Base-by-base conservation (phyloP, 1,140 invertebrate species). In the Bombus turneri region DNA sequence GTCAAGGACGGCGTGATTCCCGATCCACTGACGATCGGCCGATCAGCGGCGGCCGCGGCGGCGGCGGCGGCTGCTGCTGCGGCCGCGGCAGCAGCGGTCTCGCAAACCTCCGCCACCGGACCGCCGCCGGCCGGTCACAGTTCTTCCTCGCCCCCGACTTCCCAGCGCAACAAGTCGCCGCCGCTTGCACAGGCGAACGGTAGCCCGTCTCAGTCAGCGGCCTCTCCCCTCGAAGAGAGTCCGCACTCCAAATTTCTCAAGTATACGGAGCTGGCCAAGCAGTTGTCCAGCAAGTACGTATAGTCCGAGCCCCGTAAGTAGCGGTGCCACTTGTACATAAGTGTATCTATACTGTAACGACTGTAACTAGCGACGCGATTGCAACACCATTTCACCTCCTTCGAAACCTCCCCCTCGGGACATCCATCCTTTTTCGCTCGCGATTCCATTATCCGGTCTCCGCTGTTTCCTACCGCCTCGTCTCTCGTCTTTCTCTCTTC, bases 231-330 rank as follows among this genome's bases (percentile, higher is more conserved):
- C 91, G 98, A 98, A 91, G 98, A 99, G 94, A 98, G 98, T 94
- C 98, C 98, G 31, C 98, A 99, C 95, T 99, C 98, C 87, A 99
- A 99, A 96, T 99, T 99, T 96, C 97, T 99, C 88, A 99, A 99
- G 96, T 99, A 99, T 96, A 98, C 98, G 92, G 98, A 99, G 96
- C 96, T 99, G 93, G 98, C 98, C 88, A 99, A 99, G 95, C 98
- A 99, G 95, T 96, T 99, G 93, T 99, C 98, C 93, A 98, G 98
- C 95, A 99, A 99, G 96, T 99, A 99, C 96, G 97, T 98, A 96
- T 98, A 97, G 95, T 95, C 94, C 94, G 94, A 94, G 94, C 92
- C 92, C 92, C 92, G 94, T 93, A 95, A 95, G 93, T 95, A 95
- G 94, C 94, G 93, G 94, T 94, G 94, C 93, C 92, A 94, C 91